These are phyloP conservation scores for Macrotis lagotis DNA, from an alignment of 2,113 vertebrate genomes.

Conservation along the genomic window DNA sequence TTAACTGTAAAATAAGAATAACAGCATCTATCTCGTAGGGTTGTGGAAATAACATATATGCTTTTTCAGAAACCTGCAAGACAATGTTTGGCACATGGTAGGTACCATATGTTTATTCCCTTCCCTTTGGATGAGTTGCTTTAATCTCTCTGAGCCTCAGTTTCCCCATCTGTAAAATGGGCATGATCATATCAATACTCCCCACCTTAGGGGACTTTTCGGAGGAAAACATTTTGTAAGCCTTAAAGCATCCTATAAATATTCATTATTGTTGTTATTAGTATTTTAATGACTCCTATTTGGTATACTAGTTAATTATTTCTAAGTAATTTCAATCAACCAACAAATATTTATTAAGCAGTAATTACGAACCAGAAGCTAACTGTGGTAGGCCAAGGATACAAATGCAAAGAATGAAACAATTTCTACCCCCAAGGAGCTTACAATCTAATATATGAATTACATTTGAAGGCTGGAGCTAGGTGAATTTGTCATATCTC, in stretches of 20 bases:
- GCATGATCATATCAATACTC: not conserved
- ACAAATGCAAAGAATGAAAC: not conserved
- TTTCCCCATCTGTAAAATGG: not conserved
- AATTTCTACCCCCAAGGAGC: not conserved
- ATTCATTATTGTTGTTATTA: not conserved
- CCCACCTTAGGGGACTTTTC: not conserved
- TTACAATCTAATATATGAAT: not conserved
- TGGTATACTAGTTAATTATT: not conserved
- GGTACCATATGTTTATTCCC: not conserved
- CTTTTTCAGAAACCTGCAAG: not conserved
- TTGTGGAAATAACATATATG: not conserved
- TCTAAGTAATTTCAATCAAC: not conserved
- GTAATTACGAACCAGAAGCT: not conserved
- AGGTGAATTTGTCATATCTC: not conserved
- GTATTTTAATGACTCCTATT: not conserved
- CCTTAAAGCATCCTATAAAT: not conserved
- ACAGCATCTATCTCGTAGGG: not conserved
- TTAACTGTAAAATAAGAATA: not conserved
- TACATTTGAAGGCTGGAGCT: conserved; percentile 24
- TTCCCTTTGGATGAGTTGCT: not conserved
- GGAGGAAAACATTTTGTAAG: not conserved
- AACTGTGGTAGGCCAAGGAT: not conserved
- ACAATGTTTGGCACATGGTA: not conserved
- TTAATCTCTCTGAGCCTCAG: not conserved
- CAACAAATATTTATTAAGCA: not conserved